These are phyloP conservation scores for Polyommatus iphigenia DNA, from an alignment of 2,888 invertebrate genomes.

Conservation along the genomic window DNA sequence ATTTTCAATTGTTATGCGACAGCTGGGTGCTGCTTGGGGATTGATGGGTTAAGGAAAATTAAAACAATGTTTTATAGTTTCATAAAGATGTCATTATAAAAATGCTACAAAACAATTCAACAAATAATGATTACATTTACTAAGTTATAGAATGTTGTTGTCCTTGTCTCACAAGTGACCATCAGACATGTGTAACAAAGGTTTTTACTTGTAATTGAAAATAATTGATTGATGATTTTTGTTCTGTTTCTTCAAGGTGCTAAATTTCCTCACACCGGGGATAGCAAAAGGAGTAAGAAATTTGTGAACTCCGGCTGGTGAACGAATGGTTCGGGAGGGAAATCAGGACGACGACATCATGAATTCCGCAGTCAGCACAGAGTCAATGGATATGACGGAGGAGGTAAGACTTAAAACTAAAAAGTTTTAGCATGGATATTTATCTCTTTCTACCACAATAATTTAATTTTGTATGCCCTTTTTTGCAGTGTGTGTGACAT, in stretches of 20 bases:
- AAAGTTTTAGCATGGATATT: neutral
- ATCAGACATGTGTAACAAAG: too few relatives aligned
- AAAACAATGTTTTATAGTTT: too few relatives aligned
- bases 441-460: neutral
- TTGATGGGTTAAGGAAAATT: too few relatives aligned
- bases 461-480: neutral
- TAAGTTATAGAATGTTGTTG: too few relatives aligned
- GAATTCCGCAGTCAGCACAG: conserved; percentile 78
- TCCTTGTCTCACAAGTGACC: too few relatives aligned
- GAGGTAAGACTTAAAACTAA: conserved; percentile 61
- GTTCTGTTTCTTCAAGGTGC: conserved; percentile 34
- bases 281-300: conserved; percentile 30
- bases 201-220: too few relatives aligned
- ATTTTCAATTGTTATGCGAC: too few relatives aligned
- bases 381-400: conserved; percentile 86
- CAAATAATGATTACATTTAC: too few relatives aligned
- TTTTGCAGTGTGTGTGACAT: too few relatives aligned
- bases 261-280: neutral
- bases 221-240: neutral
- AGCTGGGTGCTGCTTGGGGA: too few relatives aligned
- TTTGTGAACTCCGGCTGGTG: conserved; percentile 30
- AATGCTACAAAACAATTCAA: too few relatives aligned
- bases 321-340: conserved; percentile 62
- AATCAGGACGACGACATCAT: conserved; percentile 56
- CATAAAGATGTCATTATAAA: too few relatives aligned